These are phyloP conservation scores for Neodiprion pinetum DNA, from an alignment of 1,140 invertebrate species.

Conservation along the genomic window DNA sequence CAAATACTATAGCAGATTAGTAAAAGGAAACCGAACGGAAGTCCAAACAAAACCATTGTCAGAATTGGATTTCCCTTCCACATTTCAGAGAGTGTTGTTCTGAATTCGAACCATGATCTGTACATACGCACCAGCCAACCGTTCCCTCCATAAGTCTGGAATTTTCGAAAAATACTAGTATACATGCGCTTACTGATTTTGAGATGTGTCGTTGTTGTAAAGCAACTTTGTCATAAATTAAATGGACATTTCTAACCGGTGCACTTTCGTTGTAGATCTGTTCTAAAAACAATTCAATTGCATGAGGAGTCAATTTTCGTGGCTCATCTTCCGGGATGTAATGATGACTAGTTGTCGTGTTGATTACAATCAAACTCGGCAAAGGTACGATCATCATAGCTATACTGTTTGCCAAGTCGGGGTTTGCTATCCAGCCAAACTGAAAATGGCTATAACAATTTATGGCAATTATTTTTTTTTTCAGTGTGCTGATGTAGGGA, in stretches of 20 bases:
- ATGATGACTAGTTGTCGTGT: slow-evolving; percentile 89
- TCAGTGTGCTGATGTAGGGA: not conserved
- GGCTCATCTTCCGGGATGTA: slow-evolving; percentile 88
- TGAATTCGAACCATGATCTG: slow-evolving; percentile 79
- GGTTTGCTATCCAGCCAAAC: slow-evolving; percentile 90
- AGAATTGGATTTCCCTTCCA: slow-evolving; percentile 91
- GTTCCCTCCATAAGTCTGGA: slow-evolving; percentile 83
- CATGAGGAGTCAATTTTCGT: slow-evolving; percentile 77
- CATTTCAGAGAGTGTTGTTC: slow-evolving; percentile 79
- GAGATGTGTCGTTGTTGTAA: slow-evolving; percentile 8
- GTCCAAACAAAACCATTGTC: slow-evolving; percentile 85
- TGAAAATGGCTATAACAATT: slow-evolving; percentile 72
- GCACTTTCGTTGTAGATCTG: slow-evolving; percentile 76
- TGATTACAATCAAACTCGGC: slow-evolving; percentile 88
- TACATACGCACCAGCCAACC: slow-evolving; percentile 74
- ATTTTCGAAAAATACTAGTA: slow-evolving; percentile 31
- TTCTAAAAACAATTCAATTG: slow-evolving; percentile 80
- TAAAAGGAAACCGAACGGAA: slow-evolving; percentile 90
- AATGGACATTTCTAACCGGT: slow-evolving; percentile 62
- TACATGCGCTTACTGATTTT: slow-evolving; percentile 18
- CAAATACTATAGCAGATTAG: slow-evolving; percentile 94
- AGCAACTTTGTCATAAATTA: not conserved
- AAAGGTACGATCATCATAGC: slow-evolving; percentile 84
- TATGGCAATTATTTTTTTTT: slow-evolving; percentile 23
- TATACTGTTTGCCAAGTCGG: slow-evolving; percentile 88